phyloP scores from a whole-genome alignment of 2,113 vertebrate genomes.

The Petroica traversi region DNA sequence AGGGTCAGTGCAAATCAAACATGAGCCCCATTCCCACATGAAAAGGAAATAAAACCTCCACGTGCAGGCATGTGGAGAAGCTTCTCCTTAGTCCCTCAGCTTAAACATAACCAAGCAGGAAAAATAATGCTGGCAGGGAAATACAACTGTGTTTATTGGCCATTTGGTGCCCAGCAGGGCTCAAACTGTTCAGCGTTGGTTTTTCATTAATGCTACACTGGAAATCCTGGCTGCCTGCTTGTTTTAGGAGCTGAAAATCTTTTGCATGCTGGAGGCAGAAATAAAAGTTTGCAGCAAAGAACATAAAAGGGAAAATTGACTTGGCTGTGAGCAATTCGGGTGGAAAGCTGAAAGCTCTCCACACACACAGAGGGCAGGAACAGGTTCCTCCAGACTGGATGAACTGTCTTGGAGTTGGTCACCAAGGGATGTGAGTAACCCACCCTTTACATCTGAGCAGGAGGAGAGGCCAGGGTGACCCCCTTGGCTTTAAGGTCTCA shows the following conservation, averaged over 20 bases:
- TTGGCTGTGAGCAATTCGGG: neutral
- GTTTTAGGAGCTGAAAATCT: slow-evolving; percentile 31
- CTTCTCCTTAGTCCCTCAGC: neutral
- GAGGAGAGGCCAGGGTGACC: neutral
- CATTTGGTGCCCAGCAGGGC: neutral
- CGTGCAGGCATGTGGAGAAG: slow-evolving; percentile 43
- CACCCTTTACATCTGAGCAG: neutral
- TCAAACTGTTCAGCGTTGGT: neutral
- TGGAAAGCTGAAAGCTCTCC: neutral
- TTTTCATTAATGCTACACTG: neutral
- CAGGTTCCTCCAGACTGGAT: neutral
- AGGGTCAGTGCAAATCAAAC: slow-evolving; percentile 46
- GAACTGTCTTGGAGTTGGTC: neutral
- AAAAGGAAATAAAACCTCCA: slow-evolving; percentile 39
- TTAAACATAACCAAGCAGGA: neutral
- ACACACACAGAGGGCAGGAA: neutral
- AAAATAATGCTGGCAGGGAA: slow-evolving; percentile 14
- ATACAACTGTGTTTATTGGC: neutral
- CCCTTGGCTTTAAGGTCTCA: neutral
- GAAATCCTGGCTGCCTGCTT: neutral
- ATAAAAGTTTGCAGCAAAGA: neutral
- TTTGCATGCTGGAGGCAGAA: neutral
- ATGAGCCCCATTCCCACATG: neutral
- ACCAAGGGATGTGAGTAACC: neutral
- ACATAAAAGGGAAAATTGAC: neutral